A percentile compares a stretch with the other conserved stretches of the same genome.
Evolutionary conservation across 2,888 invertebrate genomes (phyloP).

Genomic region (Cetonia aurata): DNA sequence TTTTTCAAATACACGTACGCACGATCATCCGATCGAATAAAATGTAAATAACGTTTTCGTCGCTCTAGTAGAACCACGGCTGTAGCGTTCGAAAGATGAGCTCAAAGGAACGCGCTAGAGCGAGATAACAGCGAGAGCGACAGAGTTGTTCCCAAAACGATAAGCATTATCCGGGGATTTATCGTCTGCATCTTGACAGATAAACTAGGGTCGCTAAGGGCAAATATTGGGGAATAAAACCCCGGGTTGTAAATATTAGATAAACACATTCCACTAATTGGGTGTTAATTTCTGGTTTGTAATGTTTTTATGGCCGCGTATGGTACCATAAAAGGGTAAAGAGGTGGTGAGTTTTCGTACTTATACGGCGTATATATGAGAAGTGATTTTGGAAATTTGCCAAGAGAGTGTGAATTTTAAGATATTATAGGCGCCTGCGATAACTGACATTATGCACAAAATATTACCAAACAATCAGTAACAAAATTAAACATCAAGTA

Average conservation of each 20-base stretch:
- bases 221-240: slow-evolving; percentile 45
- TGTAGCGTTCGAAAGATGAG: neutral
- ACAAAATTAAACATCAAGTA: too few relatives aligned
- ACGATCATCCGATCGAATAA: slow-evolving; percentile 10
- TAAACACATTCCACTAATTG: slow-evolving; percentile 48
- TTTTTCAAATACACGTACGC: neutral
- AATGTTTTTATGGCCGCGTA: slow-evolving; percentile 44
- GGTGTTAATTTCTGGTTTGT: slow-evolving; percentile 49
- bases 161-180: slow-evolving; percentile 43
- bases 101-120: slow-evolving; percentile 13
- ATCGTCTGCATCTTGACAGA: slow-evolving; percentile 46
- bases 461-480: too few relatives aligned
- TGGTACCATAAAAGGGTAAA: slow-evolving; percentile 37
- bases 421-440: too few relatives aligned
- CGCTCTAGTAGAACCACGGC: neutral
- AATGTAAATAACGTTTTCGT: slow-evolving; percentile 28
- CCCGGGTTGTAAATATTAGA: slow-evolving; percentile 46
- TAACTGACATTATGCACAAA: too few relatives aligned
- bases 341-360: slow-evolving; percentile 6
- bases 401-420: slow-evolving; percentile 33
- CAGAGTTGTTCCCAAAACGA: slow-evolving; percentile 34
- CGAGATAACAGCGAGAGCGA: slow-evolving; percentile 14
- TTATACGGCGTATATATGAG: slow-evolving; percentile 4
- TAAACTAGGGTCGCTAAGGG: slow-evolving; percentile 45
- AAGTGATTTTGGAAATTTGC: slow-evolving; percentile 27